A percentile compares a stretch with the other conserved stretches of the same genome.
phyloP scores from a whole-genome alignment of 1,140 invertebrate species.

The Zaprionus tsacasi region DNA sequence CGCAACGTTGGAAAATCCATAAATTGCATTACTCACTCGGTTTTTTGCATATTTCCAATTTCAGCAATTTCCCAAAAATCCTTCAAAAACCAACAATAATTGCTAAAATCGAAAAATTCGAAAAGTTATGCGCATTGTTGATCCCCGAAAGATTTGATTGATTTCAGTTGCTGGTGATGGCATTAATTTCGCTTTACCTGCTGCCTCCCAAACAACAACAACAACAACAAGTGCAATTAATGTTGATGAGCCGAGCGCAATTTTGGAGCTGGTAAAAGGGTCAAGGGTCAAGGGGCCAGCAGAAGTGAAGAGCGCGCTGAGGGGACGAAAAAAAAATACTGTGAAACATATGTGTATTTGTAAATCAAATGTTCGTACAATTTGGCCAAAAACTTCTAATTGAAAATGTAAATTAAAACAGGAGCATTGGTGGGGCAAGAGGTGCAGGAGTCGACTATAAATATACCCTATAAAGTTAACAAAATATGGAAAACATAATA shows the following conservation, averaged over 20 bases:
- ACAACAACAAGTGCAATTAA: constrained; percentile 1
- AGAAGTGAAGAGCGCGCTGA: no score
- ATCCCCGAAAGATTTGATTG: constrained; percentile 22
- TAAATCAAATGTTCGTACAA: constrained; percentile 53
- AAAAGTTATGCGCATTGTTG: not conserved
- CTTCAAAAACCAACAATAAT: constrained; percentile 23
- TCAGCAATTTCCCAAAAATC: no score
- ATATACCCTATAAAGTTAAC: constrained; percentile 15
- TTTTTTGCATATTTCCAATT: not conserved
- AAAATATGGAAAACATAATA: not conserved
- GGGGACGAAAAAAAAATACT: constrained; percentile 13
- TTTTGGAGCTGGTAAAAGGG: no score
- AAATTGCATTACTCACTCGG: not conserved
- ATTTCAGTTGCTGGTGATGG: not conserved
- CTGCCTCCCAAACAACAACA: not conserved
- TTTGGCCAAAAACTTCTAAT: constrained; percentile 44
- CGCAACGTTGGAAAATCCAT: constrained; percentile 5
- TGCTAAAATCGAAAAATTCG: not conserved
- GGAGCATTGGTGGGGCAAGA: constrained; percentile 7
- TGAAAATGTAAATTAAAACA: constrained; percentile 61
- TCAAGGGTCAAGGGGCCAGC: not conserved
- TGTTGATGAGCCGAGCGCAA: constrained; percentile 15
- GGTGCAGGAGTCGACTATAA: not conserved
- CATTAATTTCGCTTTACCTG: constrained; percentile 15
- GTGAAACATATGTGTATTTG: constrained; percentile 22